Base-by-base conservation (phyloP, 1,140 invertebrate species). In the Atopsyche davidsoni region DNA sequence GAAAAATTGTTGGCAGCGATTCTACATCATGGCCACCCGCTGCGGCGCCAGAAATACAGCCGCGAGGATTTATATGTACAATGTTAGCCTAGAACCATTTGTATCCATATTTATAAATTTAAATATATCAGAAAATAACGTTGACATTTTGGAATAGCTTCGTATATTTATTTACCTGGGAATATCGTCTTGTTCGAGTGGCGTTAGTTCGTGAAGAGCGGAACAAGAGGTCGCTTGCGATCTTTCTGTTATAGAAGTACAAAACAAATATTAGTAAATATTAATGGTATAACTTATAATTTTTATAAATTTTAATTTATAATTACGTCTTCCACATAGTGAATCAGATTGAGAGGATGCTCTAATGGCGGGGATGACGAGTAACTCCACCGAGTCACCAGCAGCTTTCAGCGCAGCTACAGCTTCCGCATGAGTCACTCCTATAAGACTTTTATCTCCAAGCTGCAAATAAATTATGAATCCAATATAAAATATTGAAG, bases 371-470 rank as follows among this genome's bases (percentile, higher is more conserved):
- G 72, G 66, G 18, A 73, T 49, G 32, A 96, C 86, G 22, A 93
- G 79, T 50, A 97, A 79, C 22, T 88, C 83, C 17, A 97, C 93
- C 61, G 87, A 81, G 59, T 97, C 93, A 55, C 87, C 85, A 34
- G 94, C 97, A 7, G 87, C 87, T 69, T 96, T 96, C 51, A 98
- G 73, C 11, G 92, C 93, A 24, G 87, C 83, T 17, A 99, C 96
- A 18, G 96, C 96, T 63, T 96, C 87, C 65, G 98, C 94, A 65
- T 99, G 96, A 28, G 92, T 92, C n/a, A 97, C 93, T 69, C 96
- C 93, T 61, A 97, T 88, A 63, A 99, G 73, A 66, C 92, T 92
- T 59, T 82, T 84, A 67, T 97, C 91, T 52, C 69, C 69, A 56
- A 91, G 83, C 88, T 91, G 67, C 17, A 72, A 72, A 35, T 13